Conservation (phyloP, 2,797 vertebrate genomes). For the Poliocrania exsul region DNA sequence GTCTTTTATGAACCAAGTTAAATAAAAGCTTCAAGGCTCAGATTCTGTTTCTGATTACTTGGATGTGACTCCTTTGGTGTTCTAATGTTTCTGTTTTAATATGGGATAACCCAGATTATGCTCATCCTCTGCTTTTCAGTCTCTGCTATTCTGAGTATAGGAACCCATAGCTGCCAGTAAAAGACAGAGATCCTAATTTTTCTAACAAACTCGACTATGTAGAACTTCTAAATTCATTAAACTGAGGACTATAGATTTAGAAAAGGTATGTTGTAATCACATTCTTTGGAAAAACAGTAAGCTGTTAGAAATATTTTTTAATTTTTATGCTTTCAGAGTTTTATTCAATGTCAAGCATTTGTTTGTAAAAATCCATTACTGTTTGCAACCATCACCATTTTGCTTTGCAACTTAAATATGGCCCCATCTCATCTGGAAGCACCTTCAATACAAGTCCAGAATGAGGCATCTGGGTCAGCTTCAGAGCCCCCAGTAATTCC, state of each 20-base stretch:
- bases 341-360: neutral
- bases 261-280: neutral
- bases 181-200: neutral
- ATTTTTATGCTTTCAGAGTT: neutral
- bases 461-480: neutral
- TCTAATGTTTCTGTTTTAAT: neutral
- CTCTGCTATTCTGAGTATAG: neutral
- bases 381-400: neutral
- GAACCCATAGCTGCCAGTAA: neutral
- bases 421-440: neutral
- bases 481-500: neutral
- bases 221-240: neutral
- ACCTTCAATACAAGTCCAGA: neutral
- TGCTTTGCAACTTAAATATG: neutral
- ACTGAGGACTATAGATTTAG: accelerated
- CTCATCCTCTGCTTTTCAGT: neutral
- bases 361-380: neutral
- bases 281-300: neutral
- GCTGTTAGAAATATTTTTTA: neutral
- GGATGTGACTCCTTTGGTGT: neutral
- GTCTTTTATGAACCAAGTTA: neutral
- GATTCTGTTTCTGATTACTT: neutral
- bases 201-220: neutral
- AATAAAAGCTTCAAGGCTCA: neutral
- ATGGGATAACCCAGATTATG: neutral